Evolutionary conservation across 1,140 invertebrate genomes (phyloP).

Genomic region (Drosophila mayri): DNA sequence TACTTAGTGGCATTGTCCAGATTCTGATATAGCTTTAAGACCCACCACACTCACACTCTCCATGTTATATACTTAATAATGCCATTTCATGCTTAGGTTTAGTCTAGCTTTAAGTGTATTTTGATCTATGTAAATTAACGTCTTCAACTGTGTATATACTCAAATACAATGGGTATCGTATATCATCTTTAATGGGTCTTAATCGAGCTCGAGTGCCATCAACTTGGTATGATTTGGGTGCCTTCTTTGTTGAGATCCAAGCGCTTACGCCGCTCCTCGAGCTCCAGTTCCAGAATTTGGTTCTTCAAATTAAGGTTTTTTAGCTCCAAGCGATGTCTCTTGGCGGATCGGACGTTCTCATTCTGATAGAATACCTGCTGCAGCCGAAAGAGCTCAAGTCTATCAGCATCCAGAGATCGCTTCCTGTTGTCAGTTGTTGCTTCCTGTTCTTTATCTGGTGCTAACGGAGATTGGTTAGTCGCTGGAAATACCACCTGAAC

Average conservation of each 20-base stretch:
- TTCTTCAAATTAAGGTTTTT: conserved; percentile 16
- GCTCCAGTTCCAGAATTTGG: conserved; percentile 16
- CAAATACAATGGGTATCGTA: conserved; percentile 39
- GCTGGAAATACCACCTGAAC: not conserved
- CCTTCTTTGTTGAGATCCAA: not conserved
- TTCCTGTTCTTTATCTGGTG: too few relatives aligned
- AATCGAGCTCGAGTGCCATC: not conserved
- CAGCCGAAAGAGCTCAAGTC: not conserved
- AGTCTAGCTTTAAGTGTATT: conserved; percentile 28
- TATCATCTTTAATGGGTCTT: not conserved
- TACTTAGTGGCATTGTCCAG: conserved; percentile 53
- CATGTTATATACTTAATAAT: conserved; percentile 46
- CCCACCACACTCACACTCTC: conserved; percentile 25
- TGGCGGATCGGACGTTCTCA: conserved; percentile 17
- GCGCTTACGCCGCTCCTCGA: conserved; percentile 6
- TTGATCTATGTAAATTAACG: conserved; percentile 35
- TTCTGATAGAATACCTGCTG: conserved; percentile 19
- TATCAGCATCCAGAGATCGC: not conserved
- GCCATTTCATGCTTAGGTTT: conserved; percentile 45
- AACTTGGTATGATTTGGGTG: not conserved
- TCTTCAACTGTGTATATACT: conserved; percentile 38
- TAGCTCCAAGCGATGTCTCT: conserved; percentile 7
- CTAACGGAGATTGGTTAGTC: not conserved
- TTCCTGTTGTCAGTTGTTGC: not conserved
- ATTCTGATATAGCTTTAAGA: conserved; percentile 63